A percentile compares a stretch with the other conserved stretches of the same genome.
These are phyloP conservation scores for Pangasius macronema DNA, from an alignment of 2,797 vertebrate genomes.

Conservation along the genomic window DNA sequence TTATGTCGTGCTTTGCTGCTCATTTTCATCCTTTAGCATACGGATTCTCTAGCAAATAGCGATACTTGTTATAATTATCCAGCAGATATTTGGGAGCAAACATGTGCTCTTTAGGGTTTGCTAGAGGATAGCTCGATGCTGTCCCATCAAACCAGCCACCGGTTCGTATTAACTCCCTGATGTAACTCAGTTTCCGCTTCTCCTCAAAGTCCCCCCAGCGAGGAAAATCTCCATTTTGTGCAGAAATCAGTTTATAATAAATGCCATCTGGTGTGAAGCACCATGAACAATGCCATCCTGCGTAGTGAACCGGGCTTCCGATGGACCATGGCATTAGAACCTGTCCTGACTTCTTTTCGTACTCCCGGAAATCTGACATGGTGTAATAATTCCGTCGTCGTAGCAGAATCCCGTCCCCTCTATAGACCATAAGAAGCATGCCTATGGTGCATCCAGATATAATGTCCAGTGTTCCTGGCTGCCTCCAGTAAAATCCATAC, in stretches of 20 bases:
- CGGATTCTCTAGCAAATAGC: slow-evolving; percentile 81
- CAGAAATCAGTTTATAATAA: slow-evolving; percentile 82
- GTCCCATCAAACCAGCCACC: slow-evolving; percentile 88
- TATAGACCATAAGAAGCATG: slow-evolving; percentile 81
- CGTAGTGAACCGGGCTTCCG: slow-evolving; percentile 84
- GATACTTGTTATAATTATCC: slow-evolving; percentile 76
- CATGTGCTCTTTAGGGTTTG: slow-evolving; percentile 83
- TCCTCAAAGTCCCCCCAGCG: slow-evolving; percentile 87
- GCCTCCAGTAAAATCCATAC: slow-evolving; percentile 89
- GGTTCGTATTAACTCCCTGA: slow-evolving; percentile 79
- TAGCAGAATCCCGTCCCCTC: slow-evolving; percentile 80
- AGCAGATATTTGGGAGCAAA: slow-evolving; percentile 84
- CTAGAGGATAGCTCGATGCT: slow-evolving; percentile 76
- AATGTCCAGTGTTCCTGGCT: slow-evolving; percentile 82
- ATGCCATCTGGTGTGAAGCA: slow-evolving; percentile 86
- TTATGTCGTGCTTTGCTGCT: not conserved
- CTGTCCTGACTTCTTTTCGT: slow-evolving; percentile 81
- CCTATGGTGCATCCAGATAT: slow-evolving; percentile 82
- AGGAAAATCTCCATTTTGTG: slow-evolving; percentile 87
- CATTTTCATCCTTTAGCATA: slow-evolving; percentile 65
- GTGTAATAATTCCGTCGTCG: slow-evolving; percentile 82
- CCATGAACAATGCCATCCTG: slow-evolving; percentile 89
- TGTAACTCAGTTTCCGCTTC: slow-evolving; percentile 83
- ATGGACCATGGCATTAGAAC: slow-evolving; percentile 83
- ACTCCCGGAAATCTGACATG: slow-evolving; percentile 81